phyloP scores from a whole-genome alignment of 2,113 vertebrate genomes.

The Rhinoderma darwinii region DNA sequence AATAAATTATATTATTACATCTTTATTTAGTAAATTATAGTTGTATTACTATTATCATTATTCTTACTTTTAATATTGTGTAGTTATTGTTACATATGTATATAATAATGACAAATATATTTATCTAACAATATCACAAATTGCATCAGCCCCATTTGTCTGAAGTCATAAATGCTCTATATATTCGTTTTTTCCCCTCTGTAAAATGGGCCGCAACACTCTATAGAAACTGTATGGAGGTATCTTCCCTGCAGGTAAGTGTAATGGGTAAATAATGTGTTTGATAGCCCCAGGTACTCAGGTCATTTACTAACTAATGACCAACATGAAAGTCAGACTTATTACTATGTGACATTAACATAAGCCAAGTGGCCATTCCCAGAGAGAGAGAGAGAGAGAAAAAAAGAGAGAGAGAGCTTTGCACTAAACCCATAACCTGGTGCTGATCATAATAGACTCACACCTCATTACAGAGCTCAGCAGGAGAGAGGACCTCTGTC shows the following conservation, averaged over 20 bases:
- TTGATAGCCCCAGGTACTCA: constrained; percentile 31
- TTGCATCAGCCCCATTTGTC: neutral
- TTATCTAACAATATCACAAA: neutral
- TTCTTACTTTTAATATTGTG: neutral
- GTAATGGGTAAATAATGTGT: constrained; percentile 42
- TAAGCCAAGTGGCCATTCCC: constrained; percentile 38
- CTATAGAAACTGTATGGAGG: neutral
- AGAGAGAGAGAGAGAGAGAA: constrained; percentile 34
- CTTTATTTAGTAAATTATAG: neutral
- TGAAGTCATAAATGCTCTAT: neutral
- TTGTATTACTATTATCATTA: neutral
- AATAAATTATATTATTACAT: neutral
- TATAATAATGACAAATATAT: neutral
- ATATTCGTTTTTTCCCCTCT: constrained; percentile 41
- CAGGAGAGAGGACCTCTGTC: constrained; percentile 13
- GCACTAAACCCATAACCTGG: constrained; percentile 52
- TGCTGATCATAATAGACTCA: neutral
- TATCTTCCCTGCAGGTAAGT: constrained; percentile 35
- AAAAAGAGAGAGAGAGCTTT: constrained; percentile 20
- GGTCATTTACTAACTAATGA: constrained; percentile 42
- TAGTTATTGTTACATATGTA: neutral
- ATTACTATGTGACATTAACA: constrained; percentile 39
- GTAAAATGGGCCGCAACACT: constrained; percentile 27
- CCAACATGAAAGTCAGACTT: constrained; percentile 46
- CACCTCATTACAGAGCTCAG: constrained; percentile 41